A percentile compares a stretch with the other conserved stretches of the same genome.
Conservation (phyloP, 2,888 invertebrate species). For the Eugnorisma glareosa region DNA sequence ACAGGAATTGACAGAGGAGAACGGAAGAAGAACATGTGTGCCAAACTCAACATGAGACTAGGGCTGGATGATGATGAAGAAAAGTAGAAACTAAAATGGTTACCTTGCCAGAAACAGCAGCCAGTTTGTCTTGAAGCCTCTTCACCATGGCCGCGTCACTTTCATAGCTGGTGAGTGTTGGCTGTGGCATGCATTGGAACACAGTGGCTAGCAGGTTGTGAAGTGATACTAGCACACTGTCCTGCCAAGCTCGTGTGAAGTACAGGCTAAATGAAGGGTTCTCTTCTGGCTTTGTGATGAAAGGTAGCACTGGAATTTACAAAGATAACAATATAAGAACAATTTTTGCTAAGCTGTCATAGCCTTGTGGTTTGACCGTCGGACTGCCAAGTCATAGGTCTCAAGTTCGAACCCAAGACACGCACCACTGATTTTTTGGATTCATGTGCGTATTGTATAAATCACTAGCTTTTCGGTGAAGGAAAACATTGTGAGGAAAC, state of each 20-base stretch:
- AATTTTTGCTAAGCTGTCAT: too few species aligned
- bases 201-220: conserved; percentile 98
- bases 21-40: not conserved
- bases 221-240: conserved; percentile 96
- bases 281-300: conserved; percentile 97
- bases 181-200: conserved; percentile 96
- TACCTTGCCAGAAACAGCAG: conserved; percentile 90
- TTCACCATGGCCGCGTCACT: conserved; percentile 95
- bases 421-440: too few species aligned
- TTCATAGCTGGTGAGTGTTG: conserved; percentile 96
- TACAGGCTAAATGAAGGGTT: conserved; percentile 96
- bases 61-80: not conserved
- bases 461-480: too few species aligned
- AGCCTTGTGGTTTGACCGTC: too few species aligned
- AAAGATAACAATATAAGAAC: not conserved
- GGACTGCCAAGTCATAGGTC: too few species aligned
- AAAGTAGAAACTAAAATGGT: not conserved
- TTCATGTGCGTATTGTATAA: too few species aligned
- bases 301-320: conserved; percentile 94
- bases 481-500: too few species aligned
- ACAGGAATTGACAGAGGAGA: not conserved
- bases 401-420: too few species aligned
- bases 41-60: not conserved
- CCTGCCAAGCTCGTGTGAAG: conserved; percentile 98
- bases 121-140: conserved; percentile 96